Evolutionary conservation across 2,888 invertebrate genomes (phyloP).

Genomic region (Apoda limacodes): DNA sequence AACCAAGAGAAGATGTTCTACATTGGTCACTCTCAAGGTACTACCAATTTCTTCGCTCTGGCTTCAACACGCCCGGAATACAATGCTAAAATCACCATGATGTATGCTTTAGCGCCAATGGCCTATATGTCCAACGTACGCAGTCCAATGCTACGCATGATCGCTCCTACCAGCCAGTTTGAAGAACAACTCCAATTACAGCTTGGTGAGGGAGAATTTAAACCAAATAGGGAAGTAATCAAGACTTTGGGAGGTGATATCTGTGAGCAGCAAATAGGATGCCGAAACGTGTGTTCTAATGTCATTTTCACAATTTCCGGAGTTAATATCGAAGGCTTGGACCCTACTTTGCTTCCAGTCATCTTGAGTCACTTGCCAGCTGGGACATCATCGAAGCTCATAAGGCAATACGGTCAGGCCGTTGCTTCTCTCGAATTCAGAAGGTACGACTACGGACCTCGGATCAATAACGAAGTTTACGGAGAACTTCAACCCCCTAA

Average conservation of each 20-base stretch:
- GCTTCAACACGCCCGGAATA: conserved; percentile 41
- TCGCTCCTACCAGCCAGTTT: conserved; percentile 41
- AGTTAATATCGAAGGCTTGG: conserved; percentile 64
- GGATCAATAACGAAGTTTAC: conserved; percentile 45
- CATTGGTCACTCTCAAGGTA: conserved; percentile 47
- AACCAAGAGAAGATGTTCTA: conserved; percentile 44
- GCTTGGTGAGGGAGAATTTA: conserved; percentile 42
- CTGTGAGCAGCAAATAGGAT: conserved; percentile 41
- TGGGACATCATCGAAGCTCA: conserved; percentile 64
- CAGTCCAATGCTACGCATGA: conserved; percentile 53
- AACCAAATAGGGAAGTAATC: conserved; percentile 35
- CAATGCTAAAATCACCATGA: conserved; percentile 46
- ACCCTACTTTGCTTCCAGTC: conserved; percentile 61
- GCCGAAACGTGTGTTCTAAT: conserved; percentile 69
- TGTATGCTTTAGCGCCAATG: conserved; percentile 55
- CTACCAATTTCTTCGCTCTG: conserved; percentile 47
- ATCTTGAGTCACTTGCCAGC: conserved; percentile 68
- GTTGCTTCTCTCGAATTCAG: conserved; percentile 42
- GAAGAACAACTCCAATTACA: conserved; percentile 28
- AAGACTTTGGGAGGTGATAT: conserved; percentile 41
- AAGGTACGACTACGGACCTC: conserved; percentile 46
- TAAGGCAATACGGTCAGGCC: conserved; percentile 68
- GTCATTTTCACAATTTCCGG: conserved; percentile 74
- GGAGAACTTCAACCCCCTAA: conserved; percentile 40
- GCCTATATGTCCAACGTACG: conserved; percentile 52